A percentile compares a stretch with the other conserved stretches of the same genome.
Conservation (phyloP, 2,113 vertebrate species). For the Podarcis muralis region DNA sequence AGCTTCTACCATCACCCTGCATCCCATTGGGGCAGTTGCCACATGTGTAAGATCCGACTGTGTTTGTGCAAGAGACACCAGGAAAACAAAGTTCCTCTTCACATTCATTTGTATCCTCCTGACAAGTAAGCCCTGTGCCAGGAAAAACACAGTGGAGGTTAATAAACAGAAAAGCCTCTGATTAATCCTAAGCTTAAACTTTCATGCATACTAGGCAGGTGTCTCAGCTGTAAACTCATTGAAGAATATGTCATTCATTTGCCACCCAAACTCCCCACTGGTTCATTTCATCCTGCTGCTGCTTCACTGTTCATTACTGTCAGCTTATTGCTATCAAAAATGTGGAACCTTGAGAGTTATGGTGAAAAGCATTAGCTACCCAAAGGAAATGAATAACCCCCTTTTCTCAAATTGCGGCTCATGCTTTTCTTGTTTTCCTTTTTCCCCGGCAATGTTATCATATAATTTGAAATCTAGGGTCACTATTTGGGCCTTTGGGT, state of each 20-base stretch:
- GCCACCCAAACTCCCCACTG: conserved; percentile 44
- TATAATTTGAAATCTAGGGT: neutral
- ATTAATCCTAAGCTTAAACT: conserved; percentile 43
- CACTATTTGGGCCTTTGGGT: conserved; percentile 6
- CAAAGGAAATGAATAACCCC: conserved; percentile 30
- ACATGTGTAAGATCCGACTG: conserved; percentile 77
- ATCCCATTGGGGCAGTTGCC: conserved; percentile 74
- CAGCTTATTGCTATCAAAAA: conserved; percentile 29
- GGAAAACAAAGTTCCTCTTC: conserved; percentile 76
- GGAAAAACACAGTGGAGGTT: conserved; percentile 46
- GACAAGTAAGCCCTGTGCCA: conserved; percentile 72
- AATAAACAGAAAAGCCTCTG: conserved; percentile 48
- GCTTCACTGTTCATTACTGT: conserved; percentile 51
- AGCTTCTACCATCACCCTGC: conserved; percentile 74
- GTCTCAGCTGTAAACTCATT: conserved; percentile 52
- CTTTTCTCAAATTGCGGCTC: neutral
- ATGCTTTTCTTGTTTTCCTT: neutral
- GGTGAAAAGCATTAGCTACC: neutral
- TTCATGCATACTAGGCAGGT: conserved; percentile 24
- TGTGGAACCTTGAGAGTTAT: conserved; percentile 28
- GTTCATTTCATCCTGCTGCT: conserved; percentile 47
- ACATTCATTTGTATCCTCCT: conserved; percentile 80
- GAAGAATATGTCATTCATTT: conserved; percentile 25
- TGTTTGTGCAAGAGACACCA: conserved; percentile 75
- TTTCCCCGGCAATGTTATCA: neutral